Conservation (phyloP, 2,888 invertebrate species). For the Drosophila robusta region DNA sequence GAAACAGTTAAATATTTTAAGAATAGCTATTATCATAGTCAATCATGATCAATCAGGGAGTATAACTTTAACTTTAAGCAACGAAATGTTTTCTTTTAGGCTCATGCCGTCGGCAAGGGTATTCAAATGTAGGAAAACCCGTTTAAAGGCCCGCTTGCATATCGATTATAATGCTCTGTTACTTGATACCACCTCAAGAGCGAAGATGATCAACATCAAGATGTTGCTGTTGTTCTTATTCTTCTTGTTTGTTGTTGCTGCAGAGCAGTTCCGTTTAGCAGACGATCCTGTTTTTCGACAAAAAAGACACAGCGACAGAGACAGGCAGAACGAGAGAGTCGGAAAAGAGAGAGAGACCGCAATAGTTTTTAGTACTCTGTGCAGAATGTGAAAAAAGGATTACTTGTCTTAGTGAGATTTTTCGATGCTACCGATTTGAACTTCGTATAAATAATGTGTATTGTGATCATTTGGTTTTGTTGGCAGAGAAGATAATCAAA, state of each 20-base stretch:
- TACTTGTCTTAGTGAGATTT: neutral
- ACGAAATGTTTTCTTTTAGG: neutral
- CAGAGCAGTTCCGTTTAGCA: conserved; percentile 70
- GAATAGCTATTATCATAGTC: too few species aligned
- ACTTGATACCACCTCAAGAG: conserved; percentile 63
- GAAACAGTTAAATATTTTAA: too few species aligned
- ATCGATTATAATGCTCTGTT: conserved; percentile 72
- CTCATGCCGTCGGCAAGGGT: conserved; percentile 20
- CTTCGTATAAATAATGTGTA: too few species aligned
- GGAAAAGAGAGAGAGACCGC: conserved; percentile 3
- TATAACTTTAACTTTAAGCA: neutral
- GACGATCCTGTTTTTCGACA: conserved; percentile 59
- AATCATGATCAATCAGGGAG: neutral
- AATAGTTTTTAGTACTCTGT: conserved; percentile 5
- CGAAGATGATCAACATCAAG: conserved; percentile 26
- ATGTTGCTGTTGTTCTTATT: conserved; percentile 1
- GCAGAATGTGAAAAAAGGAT: neutral
- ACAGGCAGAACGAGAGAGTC: conserved; percentile 4
- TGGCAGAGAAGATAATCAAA: too few species aligned
- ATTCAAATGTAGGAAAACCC: conserved; percentile 27
- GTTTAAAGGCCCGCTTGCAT: conserved; percentile 66
- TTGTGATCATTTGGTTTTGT: too few species aligned
- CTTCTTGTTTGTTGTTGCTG: conserved; percentile 32
- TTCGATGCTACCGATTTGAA: neutral
- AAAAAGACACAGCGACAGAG: neutral